Evolutionary conservation across 2,113 vertebrate genomes (phyloP).

Genomic region (Emydocephalus ijimae): DNA sequence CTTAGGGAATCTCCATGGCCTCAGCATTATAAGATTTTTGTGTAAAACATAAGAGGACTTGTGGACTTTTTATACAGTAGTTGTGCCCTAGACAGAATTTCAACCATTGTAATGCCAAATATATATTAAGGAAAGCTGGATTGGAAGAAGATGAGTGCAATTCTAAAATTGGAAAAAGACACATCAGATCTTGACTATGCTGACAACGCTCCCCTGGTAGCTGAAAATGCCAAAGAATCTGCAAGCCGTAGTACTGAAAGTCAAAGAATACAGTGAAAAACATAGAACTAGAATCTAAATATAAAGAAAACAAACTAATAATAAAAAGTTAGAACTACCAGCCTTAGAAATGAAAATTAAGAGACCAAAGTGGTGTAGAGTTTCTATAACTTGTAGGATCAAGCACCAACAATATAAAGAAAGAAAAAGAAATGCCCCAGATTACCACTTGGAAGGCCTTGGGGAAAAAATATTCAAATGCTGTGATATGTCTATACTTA

Average conservation of each 20-base stretch:
- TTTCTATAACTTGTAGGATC: background rate
- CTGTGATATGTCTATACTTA: background rate
- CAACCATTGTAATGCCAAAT: background rate
- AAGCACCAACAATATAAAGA: background rate
- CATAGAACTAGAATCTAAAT: background rate
- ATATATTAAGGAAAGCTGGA: background rate
- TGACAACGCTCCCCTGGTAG: background rate
- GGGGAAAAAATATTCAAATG: background rate
- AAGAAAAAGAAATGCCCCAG: background rate
- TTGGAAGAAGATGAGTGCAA: background rate
- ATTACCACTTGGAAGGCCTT: background rate
- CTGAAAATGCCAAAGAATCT: background rate
- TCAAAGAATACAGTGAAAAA: background rate
- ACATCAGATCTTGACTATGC: background rate
- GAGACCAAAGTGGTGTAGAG: background rate
- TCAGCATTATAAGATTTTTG: background rate
- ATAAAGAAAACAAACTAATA: background rate
- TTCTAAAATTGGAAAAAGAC: background rate
- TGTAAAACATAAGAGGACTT: background rate
- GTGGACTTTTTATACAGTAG: background rate
- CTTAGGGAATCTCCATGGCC: background rate
- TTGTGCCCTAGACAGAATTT: background rate
- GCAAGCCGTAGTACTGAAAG: background rate
- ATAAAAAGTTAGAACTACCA: background rate
- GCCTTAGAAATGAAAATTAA: background rate